Base-by-base conservation (phyloP, 2,888 invertebrate genomes). In the Synanthedon tipuliformis region DNA sequence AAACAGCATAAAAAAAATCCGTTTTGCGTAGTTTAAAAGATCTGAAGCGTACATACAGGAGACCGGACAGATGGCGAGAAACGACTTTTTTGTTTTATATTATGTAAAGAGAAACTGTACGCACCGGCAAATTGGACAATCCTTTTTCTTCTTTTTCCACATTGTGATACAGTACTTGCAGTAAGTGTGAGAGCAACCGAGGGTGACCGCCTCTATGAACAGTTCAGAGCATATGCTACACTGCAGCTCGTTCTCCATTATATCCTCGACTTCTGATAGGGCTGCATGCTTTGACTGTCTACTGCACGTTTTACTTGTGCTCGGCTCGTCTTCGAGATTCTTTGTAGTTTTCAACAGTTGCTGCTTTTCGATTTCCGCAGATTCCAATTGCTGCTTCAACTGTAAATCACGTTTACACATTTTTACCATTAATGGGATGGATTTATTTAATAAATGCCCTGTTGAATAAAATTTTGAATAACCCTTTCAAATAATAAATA, bases 151-250 rank as follows among this genome's bases (percentile, higher is more conserved):
- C 60, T 89, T 90, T 64, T 89, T 90, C 94, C 95, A 95, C 61
- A 83, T 78, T 0, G 80, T 76, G 55, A 94, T 93, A 65, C 95
- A 94, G 62, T 89, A 86, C 56, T 89, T 87, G 69, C 95, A 95
- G 68, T 92, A 94, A 0, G 92, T 91, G 65, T 95, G 95, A 0
- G 91, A 90, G 71, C 95, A 95, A 69, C 89, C 90, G 12, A 94
- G 77, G 0, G 92, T 92, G 3, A 89, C 90, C 0, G 94, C 91
- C 69, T 89, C 83, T 0, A 94, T 88, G 69, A 93, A 93, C 8
- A 94, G 78, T 71, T 94, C 94, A 18, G 91, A 90, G 66, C 94
- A 94, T 53, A 95, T 91, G 57, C 91, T 90, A 71, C 94, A 94
- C 61, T 92, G 92, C 27, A 94, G 78, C 67, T 94, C 94, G 61